A percentile compares a stretch with the other conserved stretches of the same genome.
These are phyloP conservation scores for Bombylius discolor DNA, from an alignment of 2,888 invertebrate genomes.

Conservation along the genomic window DNA sequence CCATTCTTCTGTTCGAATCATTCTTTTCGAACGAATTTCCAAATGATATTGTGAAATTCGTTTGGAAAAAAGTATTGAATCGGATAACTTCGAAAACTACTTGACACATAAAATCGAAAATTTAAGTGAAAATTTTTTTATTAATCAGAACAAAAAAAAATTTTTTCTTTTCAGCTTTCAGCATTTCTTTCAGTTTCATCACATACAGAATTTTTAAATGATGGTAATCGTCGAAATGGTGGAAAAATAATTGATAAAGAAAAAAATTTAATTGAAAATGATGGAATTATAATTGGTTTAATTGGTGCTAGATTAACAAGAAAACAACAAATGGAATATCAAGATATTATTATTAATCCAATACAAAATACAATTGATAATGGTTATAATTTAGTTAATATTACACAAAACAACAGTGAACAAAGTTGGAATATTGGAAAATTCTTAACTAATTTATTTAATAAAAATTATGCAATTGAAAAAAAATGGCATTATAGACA, in stretches of 20 bases:
- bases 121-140: too few relatives aligned
- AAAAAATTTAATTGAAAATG: conserved; percentile 33
- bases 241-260: conserved; percentile 31
- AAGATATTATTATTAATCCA: conserved; percentile 39
- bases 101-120: too few relatives aligned
- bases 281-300: conserved; percentile 40
- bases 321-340: conserved; percentile 40
- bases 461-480: neutral
- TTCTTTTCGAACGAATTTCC: too few relatives aligned
- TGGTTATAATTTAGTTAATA: conserved; percentile 34
- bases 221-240: conserved; percentile 42
- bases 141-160: neutral
- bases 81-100: too few relatives aligned
- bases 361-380: conserved; percentile 39
- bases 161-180: conserved; percentile 26
- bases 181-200: conserved; percentile 44
- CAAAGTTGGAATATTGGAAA: neutral
- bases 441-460: neutral
- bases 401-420: neutral
- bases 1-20: too few relatives aligned
- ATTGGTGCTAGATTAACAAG: conserved; percentile 39
- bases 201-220: conserved; percentile 43
- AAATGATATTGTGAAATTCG: too few relatives aligned
- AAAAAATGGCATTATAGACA: neutral
- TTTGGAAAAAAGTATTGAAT: too few relatives aligned